Percentiles rank a stretch among this genome's conserved stretches.
phyloP scores from a whole-genome alignment of 2,888 invertebrate species.

The Pasiphila rectangulata region DNA sequence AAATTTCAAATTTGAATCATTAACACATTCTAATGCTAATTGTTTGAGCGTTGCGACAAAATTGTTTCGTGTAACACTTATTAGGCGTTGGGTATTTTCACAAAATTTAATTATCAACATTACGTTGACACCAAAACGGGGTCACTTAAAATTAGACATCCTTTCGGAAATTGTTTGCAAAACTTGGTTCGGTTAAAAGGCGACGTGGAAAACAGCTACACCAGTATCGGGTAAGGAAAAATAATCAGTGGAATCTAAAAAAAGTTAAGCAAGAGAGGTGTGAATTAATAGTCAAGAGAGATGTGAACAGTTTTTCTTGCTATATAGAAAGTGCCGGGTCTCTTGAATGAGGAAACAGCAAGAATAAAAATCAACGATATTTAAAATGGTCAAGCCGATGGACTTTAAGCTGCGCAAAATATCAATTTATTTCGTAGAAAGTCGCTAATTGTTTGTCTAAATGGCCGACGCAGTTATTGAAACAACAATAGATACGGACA shows the following conservation, averaged over 20 bases:
- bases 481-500: constrained; percentile 44
- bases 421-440: constrained; percentile 66
- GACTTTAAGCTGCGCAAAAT: neutral
- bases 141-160: constrained; percentile 51
- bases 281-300: neutral
- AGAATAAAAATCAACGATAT: too few relatives aligned
- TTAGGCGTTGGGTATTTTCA: constrained; percentile 64
- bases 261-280: neutral
- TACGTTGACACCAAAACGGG: constrained; percentile 67
- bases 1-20: constrained; percentile 66
- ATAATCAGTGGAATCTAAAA: neutral
- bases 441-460: constrained; percentile 56
- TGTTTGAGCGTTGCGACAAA: constrained; percentile 61
- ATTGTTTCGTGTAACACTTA: constrained; percentile 71
- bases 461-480: constrained; percentile 42
- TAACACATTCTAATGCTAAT: constrained; percentile 74
- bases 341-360: too few relatives aligned
- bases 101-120: constrained; percentile 77
- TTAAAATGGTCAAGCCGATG: too few relatives aligned
- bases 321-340: too few relatives aligned
- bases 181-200: constrained; percentile 53
- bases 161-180: constrained; percentile 56
- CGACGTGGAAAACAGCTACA: constrained; percentile 21
- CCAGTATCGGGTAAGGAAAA: neutral
- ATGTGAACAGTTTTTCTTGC: too few relatives aligned